phyloP scores from a whole-genome alignment of 2,888 invertebrate genomes.

The Cheilosia vulpina region DNA sequence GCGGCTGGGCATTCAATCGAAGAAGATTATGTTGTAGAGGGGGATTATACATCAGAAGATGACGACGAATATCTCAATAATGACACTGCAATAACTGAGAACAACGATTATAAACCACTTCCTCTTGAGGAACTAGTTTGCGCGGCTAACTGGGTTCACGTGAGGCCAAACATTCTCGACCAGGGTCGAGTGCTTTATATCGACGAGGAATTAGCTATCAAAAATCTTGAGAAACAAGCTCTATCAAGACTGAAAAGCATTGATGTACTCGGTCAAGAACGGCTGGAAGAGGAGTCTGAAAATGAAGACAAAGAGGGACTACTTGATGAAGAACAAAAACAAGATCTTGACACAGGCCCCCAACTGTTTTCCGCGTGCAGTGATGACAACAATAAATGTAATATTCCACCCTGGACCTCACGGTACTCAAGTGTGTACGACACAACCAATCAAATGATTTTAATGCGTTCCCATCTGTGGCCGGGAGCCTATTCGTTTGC shows the following conservation, averaged over 20 bases:
- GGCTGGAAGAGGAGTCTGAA: constrained; percentile 77
- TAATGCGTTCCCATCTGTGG: constrained; percentile 92
- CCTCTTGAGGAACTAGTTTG: constrained; percentile 88
- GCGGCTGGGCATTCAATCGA: constrained; percentile 70
- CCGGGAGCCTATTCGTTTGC: constrained; percentile 93
- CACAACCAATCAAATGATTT: constrained; percentile 87
- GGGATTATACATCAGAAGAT: constrained; percentile 71
- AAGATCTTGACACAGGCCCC: constrained; percentile 84
- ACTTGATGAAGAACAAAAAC: constrained; percentile 84
- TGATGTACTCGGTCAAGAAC: constrained; percentile 56
- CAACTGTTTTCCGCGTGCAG: constrained; percentile 78
- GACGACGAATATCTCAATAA: constrained; percentile 83
- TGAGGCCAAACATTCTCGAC: constrained; percentile 89
- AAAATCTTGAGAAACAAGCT: constrained; percentile 78
- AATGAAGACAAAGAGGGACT: constrained; percentile 79
- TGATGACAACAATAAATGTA: constrained; percentile 77
- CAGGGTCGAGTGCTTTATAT: constrained; percentile 92
- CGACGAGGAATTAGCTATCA: constrained; percentile 85
- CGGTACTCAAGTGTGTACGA: constrained; percentile 86
- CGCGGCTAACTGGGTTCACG: constrained; percentile 93
- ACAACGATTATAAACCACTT: constrained; percentile 89
- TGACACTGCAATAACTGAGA: constrained; percentile 85
- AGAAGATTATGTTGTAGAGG: constrained; percentile 77
- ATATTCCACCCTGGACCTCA: constrained; percentile 88
- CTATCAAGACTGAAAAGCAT: constrained; percentile 76